Conservation (phyloP, 2,113 vertebrate species). For the Lampris megalopsis region DNA sequence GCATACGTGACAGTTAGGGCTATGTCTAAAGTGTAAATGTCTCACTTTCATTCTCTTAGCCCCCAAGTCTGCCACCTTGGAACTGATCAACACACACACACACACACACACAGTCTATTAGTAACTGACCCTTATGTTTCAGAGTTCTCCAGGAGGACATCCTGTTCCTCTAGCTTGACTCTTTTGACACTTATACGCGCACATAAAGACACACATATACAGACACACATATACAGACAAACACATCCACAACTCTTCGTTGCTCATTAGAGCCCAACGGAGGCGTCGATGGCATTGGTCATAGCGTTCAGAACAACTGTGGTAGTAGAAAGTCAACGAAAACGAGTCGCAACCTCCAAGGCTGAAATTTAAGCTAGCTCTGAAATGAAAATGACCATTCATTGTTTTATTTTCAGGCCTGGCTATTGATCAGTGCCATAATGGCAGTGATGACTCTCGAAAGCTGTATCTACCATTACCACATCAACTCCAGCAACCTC, state of each 20-base stretch:
- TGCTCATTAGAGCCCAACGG: not conserved
- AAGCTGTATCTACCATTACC: too few species aligned
- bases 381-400: too few species aligned
- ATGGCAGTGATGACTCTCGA: too few species aligned
- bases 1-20: constrained; percentile 20
- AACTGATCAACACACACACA: constrained; percentile 39
- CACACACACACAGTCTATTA: constrained; percentile 1
- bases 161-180: not conserved
- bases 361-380: too few species aligned
- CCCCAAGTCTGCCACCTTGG: constrained; percentile 47
- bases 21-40: constrained; percentile 16
- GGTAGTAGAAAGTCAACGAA: too few species aligned
- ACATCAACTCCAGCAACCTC: too few species aligned
- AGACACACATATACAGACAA: constrained; percentile 1
- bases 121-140: not conserved
- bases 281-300: not conserved
- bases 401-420: too few species aligned
- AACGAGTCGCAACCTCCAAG: too few species aligned
- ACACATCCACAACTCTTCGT: not conserved
- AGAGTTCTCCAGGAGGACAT: not conserved
- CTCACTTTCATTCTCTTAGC: constrained; percentile 57
- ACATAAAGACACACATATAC: constrained; percentile 1
- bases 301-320: not conserved
- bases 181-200: not conserved
- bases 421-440: too few species aligned